Conservation (phyloP, 2,888 invertebrate species). For the Lochmaea crataegi region DNA sequence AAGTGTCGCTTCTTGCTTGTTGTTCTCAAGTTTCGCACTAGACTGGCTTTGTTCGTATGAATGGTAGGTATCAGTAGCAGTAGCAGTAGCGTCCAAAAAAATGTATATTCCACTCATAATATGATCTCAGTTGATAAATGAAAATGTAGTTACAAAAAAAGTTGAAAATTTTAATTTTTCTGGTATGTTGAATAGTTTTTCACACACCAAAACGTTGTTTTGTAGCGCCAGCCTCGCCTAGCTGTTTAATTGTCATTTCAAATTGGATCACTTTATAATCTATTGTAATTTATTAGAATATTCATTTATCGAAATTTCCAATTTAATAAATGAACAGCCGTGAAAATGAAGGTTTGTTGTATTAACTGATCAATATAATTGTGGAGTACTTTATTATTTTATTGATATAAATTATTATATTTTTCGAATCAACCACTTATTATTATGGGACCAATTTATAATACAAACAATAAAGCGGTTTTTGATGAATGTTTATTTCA, state of each 20-base stretch:
- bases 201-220: too few species aligned
- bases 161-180: too few species aligned
- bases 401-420: neutral
- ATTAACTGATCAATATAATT: neutral
- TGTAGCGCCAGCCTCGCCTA: too few species aligned
- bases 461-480: neutral
- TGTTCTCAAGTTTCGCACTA: too few species aligned
- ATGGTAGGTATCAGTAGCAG: too few species aligned
- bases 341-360: neutral
- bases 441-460: neutral
- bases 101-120: too few species aligned
- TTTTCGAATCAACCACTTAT: neutral
- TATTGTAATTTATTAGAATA: neutral
- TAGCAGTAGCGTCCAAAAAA: too few species aligned
- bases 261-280: neutral
- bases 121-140: too few species aligned
- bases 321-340: neutral
- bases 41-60: too few species aligned
- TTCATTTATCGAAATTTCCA: neutral
- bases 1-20: too few species aligned
- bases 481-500: neutral
- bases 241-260: neutral
- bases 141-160: too few species aligned
- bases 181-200: too few species aligned
- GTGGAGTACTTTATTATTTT: neutral